Percentiles rank a stretch among this genome's conserved stretches.
Conservation (phyloP, 2,113 vertebrate species). For the Callipepla squamata region DNA sequence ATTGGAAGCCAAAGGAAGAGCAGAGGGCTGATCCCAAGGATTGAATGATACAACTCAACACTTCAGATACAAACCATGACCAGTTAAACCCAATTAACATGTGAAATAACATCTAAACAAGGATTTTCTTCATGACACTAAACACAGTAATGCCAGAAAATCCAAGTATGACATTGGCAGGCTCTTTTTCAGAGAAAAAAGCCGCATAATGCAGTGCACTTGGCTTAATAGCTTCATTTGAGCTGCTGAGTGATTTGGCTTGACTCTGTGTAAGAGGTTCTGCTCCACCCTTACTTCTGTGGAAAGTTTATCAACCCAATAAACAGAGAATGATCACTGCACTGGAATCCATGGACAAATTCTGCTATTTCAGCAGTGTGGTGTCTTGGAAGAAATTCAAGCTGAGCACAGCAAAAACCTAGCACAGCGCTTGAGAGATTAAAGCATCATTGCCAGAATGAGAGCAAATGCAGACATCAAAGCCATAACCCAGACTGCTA, state of each 20-base stretch:
- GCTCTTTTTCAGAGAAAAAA: neutral
- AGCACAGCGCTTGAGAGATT: neutral
- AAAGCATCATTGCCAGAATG: neutral
- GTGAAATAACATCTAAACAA: neutral
- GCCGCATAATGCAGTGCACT: neutral
- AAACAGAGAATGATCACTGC: slow-evolving; percentile 6
- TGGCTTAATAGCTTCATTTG: neutral
- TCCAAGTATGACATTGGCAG: fast-evolving
- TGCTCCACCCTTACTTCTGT: neutral
- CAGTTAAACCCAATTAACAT: neutral
- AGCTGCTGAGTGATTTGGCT: neutral
- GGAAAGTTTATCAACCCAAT: slow-evolving; percentile 30
- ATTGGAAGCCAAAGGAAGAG: neutral
- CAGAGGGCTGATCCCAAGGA: neutral
- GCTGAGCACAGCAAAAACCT: slow-evolving; percentile 41
- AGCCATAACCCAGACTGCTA: neutral
- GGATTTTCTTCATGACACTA: neutral
- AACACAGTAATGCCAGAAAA: neutral
- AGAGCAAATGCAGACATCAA: neutral
- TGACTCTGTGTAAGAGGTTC: neutral
- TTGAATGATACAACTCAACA: neutral
- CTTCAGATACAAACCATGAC: neutral
- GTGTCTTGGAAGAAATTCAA: slow-evolving; percentile 52
- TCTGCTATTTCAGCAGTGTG: slow-evolving; percentile 42
- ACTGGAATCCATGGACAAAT: slow-evolving; percentile 14